phyloP scores from a whole-genome alignment of 2,797 vertebrate genomes.

The Poecilia wingei region DNA sequence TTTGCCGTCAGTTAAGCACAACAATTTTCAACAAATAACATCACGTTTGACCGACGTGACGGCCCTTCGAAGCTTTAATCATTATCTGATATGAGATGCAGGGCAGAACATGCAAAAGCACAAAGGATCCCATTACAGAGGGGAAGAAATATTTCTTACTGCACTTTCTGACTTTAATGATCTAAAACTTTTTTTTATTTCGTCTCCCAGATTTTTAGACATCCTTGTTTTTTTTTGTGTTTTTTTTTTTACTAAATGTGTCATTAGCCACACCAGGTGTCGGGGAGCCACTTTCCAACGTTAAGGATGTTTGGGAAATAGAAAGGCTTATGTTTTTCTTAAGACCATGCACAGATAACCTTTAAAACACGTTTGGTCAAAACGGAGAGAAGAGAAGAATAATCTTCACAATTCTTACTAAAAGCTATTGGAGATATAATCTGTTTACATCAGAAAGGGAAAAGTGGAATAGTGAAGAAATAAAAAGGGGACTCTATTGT shows the following conservation, averaged over 20 bases:
- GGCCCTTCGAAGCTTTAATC: background rate
- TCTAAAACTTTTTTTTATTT: background rate
- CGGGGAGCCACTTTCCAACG: background rate
- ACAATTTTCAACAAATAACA: constrained; percentile 29
- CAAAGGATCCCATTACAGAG: background rate
- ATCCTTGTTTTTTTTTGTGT: background rate
- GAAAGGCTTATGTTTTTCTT: background rate
- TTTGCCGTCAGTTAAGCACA: constrained; percentile 29
- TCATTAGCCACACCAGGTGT: background rate
- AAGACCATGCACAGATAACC: background rate
- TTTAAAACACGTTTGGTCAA: background rate
- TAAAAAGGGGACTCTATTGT: background rate
- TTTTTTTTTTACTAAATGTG: background rate
- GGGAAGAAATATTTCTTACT: background rate
- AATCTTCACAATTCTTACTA: background rate
- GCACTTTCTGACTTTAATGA: background rate
- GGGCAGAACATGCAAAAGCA: background rate
- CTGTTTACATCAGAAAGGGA: background rate
- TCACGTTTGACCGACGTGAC: constrained; percentile 9
- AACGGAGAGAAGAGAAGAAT: background rate
- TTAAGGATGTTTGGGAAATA: background rate
- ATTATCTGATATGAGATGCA: background rate
- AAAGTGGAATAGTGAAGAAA: background rate
- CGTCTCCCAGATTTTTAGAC: background rate
- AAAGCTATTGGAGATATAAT: background rate